A percentile compares a stretch with the other conserved stretches of the same genome.
Evolutionary conservation across 2,797 vertebrate species (phyloP).

Genomic region (Xenops minutus): DNA sequence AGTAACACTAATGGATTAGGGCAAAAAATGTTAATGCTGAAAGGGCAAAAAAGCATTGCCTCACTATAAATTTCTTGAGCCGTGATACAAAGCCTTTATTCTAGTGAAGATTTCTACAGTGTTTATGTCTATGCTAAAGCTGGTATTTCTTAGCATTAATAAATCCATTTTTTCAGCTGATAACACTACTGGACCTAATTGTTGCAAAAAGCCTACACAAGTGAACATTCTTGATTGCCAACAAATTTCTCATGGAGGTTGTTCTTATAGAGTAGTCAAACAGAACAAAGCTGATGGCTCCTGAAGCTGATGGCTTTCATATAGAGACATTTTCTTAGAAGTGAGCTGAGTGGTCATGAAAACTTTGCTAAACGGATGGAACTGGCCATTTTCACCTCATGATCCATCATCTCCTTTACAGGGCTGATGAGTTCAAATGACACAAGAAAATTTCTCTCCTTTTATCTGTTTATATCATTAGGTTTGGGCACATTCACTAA

Average conservation of each 20-base stretch:
- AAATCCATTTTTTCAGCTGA: background rate
- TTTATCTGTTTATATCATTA: background rate
- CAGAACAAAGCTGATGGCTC: rapidly evolving
- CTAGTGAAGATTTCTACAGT: background rate
- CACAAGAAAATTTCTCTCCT: background rate
- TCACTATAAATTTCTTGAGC: background rate
- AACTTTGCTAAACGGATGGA: background rate
- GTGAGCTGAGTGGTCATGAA: background rate
- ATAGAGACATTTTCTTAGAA: background rate
- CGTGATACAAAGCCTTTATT: background rate
- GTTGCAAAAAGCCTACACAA: background rate
- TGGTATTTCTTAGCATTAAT: background rate
- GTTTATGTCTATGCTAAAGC: background rate
- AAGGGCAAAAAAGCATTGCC: rapidly evolving
- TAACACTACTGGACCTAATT: background rate
- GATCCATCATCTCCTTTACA: rapidly evolving
- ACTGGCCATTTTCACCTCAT: background rate
- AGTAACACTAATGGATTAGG: background rate
- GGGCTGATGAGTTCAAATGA: background rate
- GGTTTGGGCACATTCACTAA: background rate
- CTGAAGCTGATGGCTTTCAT: background rate
- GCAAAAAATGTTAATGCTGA: background rate
- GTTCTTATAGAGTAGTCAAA: background rate
- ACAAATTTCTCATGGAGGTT: background rate
- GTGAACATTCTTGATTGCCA: background rate